phyloP scores from a whole-genome alignment of 2,113 vertebrate species.

The Ursus arctos region DNA sequence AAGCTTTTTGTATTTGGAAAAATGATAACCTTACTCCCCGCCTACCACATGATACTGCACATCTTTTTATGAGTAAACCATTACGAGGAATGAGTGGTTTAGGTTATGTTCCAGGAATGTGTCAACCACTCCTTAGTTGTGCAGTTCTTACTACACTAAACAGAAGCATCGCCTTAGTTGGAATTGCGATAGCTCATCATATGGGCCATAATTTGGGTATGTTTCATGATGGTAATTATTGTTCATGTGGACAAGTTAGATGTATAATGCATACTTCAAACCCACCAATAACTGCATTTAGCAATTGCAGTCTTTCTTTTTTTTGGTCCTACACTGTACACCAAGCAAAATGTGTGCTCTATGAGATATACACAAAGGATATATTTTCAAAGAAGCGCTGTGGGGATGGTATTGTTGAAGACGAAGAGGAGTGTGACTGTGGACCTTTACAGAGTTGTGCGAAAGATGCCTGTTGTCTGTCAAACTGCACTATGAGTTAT shows the following conservation, averaged over 20 bases:
- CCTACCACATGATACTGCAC: conserved; percentile 30
- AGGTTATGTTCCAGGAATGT: background rate
- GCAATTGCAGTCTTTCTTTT: conserved; percentile 51
- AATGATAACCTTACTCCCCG: fast-evolving
- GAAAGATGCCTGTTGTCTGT: conserved; percentile 26
- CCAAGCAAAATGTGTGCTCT: conserved; percentile 2
- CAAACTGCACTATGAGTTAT: background rate
- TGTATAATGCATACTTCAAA: background rate
- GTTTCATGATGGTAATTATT: background rate
- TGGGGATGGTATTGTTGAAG: conserved; percentile 40
- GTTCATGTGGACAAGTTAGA: background rate
- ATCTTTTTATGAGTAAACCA: background rate
- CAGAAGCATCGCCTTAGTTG: background rate
- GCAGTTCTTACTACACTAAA: conserved; percentile 63
- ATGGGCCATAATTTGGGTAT: conserved; percentile 66
- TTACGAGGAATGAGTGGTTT: conserved; percentile 75
- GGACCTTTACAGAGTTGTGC: background rate
- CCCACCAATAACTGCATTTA: background rate
- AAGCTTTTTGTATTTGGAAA: background rate
- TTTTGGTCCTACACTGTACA: background rate
- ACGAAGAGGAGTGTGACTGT: conserved; percentile 63
- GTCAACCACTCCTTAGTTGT: background rate
- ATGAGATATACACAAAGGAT: background rate
- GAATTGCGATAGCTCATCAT: conserved; percentile 57
- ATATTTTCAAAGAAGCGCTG: conserved; percentile 30